A percentile compares a stretch with the other conserved stretches of the same genome.
phyloP scores from a whole-genome alignment of 2,113 vertebrate genomes.

The Fregetta grallaria region DNA sequence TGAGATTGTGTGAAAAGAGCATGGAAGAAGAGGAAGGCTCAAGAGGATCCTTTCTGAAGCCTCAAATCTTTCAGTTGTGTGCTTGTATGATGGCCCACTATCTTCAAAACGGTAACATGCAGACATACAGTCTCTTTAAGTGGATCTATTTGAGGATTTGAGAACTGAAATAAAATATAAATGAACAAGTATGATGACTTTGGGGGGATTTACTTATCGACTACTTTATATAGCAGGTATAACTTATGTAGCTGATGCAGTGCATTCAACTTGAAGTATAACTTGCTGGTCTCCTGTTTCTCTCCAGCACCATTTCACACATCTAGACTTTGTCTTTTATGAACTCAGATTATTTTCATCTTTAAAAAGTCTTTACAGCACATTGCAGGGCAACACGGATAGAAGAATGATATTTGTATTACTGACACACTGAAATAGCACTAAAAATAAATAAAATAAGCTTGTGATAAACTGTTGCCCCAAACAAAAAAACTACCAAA shows the following conservation, averaged over 20 bases:
- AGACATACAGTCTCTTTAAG: background rate
- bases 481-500: background rate
- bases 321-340: background rate
- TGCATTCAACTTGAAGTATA: background rate
- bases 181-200: background rate
- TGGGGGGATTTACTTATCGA: background rate
- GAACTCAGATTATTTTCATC: background rate
- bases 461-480: background rate
- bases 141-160: background rate
- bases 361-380: background rate
- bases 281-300: background rate
- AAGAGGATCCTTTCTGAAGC: background rate
- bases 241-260: fast-evolving
- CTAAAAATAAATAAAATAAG: background rate
- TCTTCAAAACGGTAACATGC: background rate
- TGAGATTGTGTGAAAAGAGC: background rate
- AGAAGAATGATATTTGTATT: background rate
- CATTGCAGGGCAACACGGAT: background rate
- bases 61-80: background rate
- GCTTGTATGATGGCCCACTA: background rate
- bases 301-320: background rate
- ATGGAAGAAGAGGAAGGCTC: background rate
- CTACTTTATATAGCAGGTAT: background rate
- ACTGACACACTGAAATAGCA: background rate
- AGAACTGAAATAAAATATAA: background rate